Base-by-base conservation (phyloP, 2,113 vertebrate genomes). In the Pelmatolapia mariae region DNA sequence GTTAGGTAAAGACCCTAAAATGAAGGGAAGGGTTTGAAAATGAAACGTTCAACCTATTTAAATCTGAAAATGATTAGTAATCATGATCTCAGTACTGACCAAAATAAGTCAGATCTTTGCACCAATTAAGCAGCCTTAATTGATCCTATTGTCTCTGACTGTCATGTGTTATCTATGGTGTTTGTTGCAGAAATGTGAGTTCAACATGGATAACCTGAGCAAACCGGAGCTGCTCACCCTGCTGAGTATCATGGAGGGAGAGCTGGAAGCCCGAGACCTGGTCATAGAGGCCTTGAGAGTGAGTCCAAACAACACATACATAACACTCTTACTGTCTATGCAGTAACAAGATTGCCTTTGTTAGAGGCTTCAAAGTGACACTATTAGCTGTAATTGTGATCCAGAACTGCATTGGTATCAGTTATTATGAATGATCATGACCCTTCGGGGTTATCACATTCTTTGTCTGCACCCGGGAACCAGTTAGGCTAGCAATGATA, bases 271-370 rank as follows among this genome's bases (percentile, higher is more conserved):
- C 83, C 96, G 98, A 85, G 99, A 99, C 92, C 97, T 99, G 52
- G 99, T 99, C 93, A 99, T 99, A 19, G 99, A 99, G 95, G 98
- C 98, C 73, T 96, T 99, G 84, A 94, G 98, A 96, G 99, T 99
- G 95, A 97, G 98, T 96, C 38, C 81, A 36, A 19, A 53, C 66
- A 59, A 79, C 85, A 83, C 8, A 57, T 61, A 54, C 43, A 66
- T 26, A 61, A 71, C 79, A 80, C 87, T 26, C 81, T 6, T 10
- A 66, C 61, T 22, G 40, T 86, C 79, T 19, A 19, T 8, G 66
- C n/a, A n/a, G n/a, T n/a, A n/a, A n/a, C n/a, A n/a, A 63, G 26
- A 53, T 5, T 22, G 76, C 22, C 79, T 89, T 86, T 81, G 80
- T 83, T 52, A 24, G 40, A 76, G 7, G 47, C 7, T 40, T 87